phyloP scores from a whole-genome alignment of 2,888 invertebrate genomes.

The Hypena proboscidalis region DNA sequence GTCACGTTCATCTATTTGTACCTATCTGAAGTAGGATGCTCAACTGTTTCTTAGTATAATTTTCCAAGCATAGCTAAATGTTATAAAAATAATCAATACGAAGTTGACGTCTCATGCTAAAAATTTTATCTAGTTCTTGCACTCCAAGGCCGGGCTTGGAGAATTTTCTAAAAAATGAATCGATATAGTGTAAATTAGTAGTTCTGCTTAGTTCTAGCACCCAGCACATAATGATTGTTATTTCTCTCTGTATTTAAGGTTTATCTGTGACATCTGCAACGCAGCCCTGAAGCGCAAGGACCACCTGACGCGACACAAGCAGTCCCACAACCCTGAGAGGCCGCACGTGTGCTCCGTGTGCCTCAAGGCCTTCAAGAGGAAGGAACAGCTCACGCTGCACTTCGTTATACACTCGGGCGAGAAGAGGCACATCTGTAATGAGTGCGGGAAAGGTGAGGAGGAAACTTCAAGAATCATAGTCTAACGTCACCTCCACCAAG shows the following conservation, averaged over 20 bases:
- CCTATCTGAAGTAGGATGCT: no score
- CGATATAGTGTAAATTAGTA: no score
- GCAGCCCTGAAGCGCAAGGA: constrained; percentile 95
- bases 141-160: no score
- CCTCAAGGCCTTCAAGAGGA: constrained; percentile 94
- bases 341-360: constrained; percentile 95
- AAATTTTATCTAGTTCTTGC: no score
- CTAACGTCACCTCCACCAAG: no score
- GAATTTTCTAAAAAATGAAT: no score
- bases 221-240: constrained; percentile 91
- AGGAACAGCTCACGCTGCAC: constrained; percentile 94
- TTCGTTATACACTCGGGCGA: constrained; percentile 96
- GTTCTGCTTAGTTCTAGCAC: no score
- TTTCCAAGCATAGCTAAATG: no score
- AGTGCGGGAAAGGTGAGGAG: constrained; percentile 92
- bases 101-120: no score
- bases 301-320: constrained; percentile 94
- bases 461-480: background rate
- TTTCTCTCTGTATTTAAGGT: constrained; percentile 79
- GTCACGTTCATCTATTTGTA: no score
- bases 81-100: no score
- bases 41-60: no score
- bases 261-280: constrained; percentile 95
- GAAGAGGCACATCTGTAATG: constrained; percentile 93
- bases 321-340: constrained; percentile 94